Conservation (phyloP, 2,888 invertebrate genomes). For the Rotaria magnacalcarata region DNA sequence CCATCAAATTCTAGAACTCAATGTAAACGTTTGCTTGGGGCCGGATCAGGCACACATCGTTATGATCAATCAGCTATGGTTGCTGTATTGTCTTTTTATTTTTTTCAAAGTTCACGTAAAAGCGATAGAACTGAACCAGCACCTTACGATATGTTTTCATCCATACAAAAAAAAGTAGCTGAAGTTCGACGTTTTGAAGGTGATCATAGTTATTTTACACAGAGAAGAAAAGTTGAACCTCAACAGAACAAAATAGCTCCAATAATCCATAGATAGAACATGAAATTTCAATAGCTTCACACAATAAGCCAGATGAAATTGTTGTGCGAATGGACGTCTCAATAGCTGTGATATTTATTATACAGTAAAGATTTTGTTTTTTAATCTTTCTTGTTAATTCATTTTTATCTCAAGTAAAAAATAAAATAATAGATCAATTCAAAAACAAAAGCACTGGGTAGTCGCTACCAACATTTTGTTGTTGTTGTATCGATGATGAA, state of each 20-base stretch:
- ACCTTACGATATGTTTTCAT: conserved; percentile 25
- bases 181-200: conserved; percentile 29
- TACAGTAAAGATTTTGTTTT: neutral
- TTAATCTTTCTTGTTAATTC: neutral
- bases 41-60: neutral
- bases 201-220: neutral
- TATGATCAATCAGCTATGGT: conserved; percentile 38
- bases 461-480: no score
- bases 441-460: no score
- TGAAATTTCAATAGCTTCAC: neutral
- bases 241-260: neutral
- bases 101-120: neutral
- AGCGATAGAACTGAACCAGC: neutral
- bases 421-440: neutral
- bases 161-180: neutral
- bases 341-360: neutral
- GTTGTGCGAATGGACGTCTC: neutral
- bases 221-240: neutral
- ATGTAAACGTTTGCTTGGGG: neutral
- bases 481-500: no score
- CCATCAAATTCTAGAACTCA: neutral
- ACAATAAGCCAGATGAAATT: neutral
- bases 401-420: neutral
- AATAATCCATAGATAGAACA: neutral
- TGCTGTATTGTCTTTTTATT: conserved; percentile 3